Conservation (phyloP, 2,888 invertebrate species). For the Drosophila helvetica region DNA sequence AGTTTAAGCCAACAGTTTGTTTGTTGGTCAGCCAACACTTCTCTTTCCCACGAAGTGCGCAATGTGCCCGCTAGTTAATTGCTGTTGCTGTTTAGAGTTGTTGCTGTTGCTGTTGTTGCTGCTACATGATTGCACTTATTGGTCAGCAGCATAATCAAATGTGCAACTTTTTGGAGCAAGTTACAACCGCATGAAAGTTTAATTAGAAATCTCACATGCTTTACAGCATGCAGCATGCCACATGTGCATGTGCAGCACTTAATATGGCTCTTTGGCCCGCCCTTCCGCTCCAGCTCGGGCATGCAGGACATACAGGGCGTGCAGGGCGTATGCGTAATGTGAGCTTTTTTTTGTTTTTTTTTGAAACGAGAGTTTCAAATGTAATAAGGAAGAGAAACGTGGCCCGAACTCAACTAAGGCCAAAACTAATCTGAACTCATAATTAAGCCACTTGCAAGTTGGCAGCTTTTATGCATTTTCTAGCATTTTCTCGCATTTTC, state of each 20-base stretch:
- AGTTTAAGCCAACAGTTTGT: conserved; percentile 79
- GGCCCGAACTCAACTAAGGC: conserved; percentile 24
- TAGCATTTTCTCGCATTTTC: conserved; percentile 5
- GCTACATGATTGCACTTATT: conserved; percentile 68
- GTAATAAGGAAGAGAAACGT: conserved; percentile 5
- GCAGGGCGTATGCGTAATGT: conserved; percentile 30
- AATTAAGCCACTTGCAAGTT: conserved; percentile 65
- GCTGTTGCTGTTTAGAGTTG: conserved; percentile 44
- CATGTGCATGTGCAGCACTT: conserved; percentile 17
- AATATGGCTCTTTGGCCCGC: neutral
- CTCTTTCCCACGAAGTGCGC: conserved; percentile 38
- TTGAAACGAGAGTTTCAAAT: conserved; percentile 7
- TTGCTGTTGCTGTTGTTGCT: conserved; percentile 28
- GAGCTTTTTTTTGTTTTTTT: neutral
- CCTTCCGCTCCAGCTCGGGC: too few species aligned
- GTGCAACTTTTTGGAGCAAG: conserved; percentile 62
- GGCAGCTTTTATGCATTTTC: conserved; percentile 33
- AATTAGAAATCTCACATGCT: conserved; percentile 35
- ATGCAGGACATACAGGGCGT: neutral
- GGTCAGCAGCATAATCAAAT: conserved; percentile 74
- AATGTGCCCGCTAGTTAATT: conserved; percentile 69
- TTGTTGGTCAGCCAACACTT: conserved; percentile 66
- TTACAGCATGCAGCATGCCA: neutral
- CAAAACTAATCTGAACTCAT: conserved; percentile 61
- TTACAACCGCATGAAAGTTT: conserved; percentile 64